phyloP scores from a whole-genome alignment of 2,888 invertebrate species.

The Drosophila hamatofila region DNA sequence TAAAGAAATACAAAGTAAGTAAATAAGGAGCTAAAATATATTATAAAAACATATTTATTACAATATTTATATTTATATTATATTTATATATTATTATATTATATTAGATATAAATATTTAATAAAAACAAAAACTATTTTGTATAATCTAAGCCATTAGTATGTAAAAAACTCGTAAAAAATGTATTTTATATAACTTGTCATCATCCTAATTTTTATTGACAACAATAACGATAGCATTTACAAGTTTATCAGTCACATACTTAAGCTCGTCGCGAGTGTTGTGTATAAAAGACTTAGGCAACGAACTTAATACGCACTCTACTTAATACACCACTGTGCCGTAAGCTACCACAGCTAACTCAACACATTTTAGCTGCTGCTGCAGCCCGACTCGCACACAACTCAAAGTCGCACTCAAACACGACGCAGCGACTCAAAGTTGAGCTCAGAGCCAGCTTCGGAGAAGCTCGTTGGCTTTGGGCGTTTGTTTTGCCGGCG shows the following conservation, averaged over 20 bases:
- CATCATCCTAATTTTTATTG: not conserved
- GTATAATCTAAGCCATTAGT: not conserved
- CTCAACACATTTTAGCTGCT: conserved; percentile 27
- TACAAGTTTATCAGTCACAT: not conserved
- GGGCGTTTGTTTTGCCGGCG: conserved; percentile 61
- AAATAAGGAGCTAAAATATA: not conserved
- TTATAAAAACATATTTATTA: not conserved
- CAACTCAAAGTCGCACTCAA: conserved; percentile 47
- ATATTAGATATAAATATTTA: too few relatives aligned
- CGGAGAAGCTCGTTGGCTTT: conserved; percentile 38
- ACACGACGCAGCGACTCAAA: conserved; percentile 39
- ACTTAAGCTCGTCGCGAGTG: not conserved
- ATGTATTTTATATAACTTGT: not conserved
- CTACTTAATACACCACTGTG: conserved; percentile 21
- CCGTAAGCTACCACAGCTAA: conserved; percentile 44
- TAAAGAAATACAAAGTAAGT: too few relatives aligned
- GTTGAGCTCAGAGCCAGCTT: conserved; percentile 28
- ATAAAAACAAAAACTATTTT: not conserved
- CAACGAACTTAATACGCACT: conserved; percentile 41
- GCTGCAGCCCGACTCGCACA: not conserved
- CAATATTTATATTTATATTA: not conserved
- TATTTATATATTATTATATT: not conserved
- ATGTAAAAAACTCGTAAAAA: not conserved
- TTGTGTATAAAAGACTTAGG: conserved; percentile 54
- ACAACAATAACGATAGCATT: not conserved